These are phyloP conservation scores for Ardeotis arabs DNA, from an alignment of 2,113 vertebrate species.

Conservation along the genomic window DNA sequence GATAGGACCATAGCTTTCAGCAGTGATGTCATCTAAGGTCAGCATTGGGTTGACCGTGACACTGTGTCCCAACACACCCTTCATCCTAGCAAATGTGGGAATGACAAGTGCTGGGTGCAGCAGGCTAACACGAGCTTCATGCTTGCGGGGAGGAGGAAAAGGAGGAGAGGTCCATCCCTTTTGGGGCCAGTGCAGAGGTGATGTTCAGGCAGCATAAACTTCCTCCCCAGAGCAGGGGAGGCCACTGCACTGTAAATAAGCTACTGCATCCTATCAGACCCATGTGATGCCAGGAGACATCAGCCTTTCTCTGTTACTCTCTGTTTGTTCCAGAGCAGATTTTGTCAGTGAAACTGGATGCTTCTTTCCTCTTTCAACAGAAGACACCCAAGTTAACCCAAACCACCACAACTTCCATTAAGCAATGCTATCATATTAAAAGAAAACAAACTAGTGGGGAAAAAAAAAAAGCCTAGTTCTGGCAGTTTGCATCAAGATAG, in stretches of 20 bases:
- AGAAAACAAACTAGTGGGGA: neutral
- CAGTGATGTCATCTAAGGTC: neutral
- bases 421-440: constrained; percentile 21
- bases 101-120: neutral
- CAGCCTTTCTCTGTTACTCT: neutral
- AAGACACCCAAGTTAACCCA: neutral
- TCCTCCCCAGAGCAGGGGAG: neutral
- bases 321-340: constrained; percentile 8
- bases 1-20: neutral
- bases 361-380: constrained; percentile 19
- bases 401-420: neutral
- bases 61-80: neutral
- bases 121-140: neutral
- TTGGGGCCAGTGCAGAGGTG: neutral
- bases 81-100: neutral
- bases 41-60: neutral
- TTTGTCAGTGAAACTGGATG: neutral
- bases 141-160: fast-evolving
- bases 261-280: neutral
- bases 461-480: neutral
- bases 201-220: neutral
- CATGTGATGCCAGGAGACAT: neutral
- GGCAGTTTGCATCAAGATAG: neutral
- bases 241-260: neutral
- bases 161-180: neutral